Evolutionary conservation across 2,888 invertebrate genomes (phyloP).

Genomic region (Erebia palarica): DNA sequence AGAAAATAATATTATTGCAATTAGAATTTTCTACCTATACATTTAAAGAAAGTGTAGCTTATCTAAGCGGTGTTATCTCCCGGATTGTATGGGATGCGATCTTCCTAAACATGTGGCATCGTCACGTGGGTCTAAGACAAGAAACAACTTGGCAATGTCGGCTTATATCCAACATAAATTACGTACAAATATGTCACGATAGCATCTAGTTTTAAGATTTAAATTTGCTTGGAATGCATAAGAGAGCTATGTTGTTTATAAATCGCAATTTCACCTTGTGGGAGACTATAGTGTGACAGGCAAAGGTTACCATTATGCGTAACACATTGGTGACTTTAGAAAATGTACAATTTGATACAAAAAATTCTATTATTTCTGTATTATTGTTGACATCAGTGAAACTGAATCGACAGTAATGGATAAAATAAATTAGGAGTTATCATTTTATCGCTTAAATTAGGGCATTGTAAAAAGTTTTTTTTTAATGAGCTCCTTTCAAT

Average conservation of each 20-base stretch:
- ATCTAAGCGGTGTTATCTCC: constrained; percentile 65
- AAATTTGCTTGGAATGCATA: constrained; percentile 20
- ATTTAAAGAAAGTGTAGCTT: constrained; percentile 31
- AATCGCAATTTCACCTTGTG: constrained; percentile 66
- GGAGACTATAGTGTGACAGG: constrained; percentile 72
- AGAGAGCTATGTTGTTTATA: constrained; percentile 31
- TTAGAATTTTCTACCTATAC: constrained; percentile 15
- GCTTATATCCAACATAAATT: constrained; percentile 35
- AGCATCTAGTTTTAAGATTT: accelerated
- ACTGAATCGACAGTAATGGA: not conserved
- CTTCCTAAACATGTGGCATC: constrained; percentile 70
- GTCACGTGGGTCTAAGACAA: constrained; percentile 74
- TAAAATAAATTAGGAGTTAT: not conserved
- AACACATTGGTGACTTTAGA: constrained; percentile 58
- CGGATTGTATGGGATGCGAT: constrained; percentile 69
- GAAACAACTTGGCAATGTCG: constrained; percentile 42
- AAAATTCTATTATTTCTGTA: constrained; percentile 17
- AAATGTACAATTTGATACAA: constrained; percentile 29
- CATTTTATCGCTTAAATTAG: too few species aligned
- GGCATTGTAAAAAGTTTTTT: too few species aligned
- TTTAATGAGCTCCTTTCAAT: too few species aligned
- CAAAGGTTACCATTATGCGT: constrained; percentile 75
- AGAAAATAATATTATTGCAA: constrained; percentile 7
- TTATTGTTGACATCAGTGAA: not conserved
- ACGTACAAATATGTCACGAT: constrained; percentile 37